Evolutionary conservation across 2,797 vertebrate species (phyloP).

Genomic region (Selene dorsalis): DNA sequence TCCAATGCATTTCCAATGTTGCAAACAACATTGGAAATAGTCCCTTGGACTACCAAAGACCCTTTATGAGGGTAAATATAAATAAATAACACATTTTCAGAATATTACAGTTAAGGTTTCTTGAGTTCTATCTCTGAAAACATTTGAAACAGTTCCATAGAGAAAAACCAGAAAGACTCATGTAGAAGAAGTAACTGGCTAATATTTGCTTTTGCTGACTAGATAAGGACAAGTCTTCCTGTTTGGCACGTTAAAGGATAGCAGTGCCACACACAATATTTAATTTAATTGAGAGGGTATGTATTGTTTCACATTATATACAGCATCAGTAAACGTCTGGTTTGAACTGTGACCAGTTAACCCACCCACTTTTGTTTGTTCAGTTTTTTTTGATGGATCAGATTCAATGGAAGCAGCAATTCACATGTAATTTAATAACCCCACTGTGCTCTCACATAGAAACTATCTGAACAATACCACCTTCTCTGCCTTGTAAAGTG

Average conservation of each 20-base stretch:
- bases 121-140: no score
- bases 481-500: background rate
- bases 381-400: constrained; percentile 12
- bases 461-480: constrained; percentile 14
- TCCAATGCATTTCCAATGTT: no score
- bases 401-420: constrained; percentile 26
- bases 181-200: no score
- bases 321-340: background rate
- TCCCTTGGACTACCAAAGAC: background rate
- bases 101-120: background rate
- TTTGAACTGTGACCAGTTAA: background rate
- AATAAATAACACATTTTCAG: background rate
- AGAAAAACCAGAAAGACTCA: no score
- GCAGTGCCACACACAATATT: no score
- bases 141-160: no score
- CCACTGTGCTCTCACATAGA: background rate
- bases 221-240: no score
- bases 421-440: constrained; percentile 51
- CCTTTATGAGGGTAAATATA: background rate
- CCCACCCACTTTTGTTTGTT: constrained; percentile 30
- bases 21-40: background rate
- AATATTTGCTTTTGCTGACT: no score
- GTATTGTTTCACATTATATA: background rate
- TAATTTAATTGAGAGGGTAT: no score
- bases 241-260: no score